phyloP scores from a whole-genome alignment of 2,888 invertebrate species.

The Sesia bembeciformis region DNA sequence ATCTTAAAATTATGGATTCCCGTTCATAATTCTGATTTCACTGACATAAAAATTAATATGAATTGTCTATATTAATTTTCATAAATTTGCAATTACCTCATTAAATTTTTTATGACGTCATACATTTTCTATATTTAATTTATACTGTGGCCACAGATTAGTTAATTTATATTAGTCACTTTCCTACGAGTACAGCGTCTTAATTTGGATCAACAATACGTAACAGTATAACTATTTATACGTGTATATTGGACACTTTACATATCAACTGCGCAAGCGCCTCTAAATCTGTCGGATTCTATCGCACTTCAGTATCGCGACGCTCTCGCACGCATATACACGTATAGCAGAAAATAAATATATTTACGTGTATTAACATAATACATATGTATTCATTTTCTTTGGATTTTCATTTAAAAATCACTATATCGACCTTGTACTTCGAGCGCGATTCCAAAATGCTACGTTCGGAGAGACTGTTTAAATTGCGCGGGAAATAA shows the following conservation, averaged over 20 bases:
- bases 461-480: neutral
- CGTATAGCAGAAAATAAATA: neutral
- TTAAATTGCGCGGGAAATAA: neutral
- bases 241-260: neutral
- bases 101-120: no score
- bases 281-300: conserved; percentile 15
- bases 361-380: neutral
- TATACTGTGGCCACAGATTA: no score
- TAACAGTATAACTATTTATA: neutral
- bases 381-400: neutral
- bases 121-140: no score
- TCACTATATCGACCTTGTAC: neutral
- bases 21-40: no score
- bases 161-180: no score
- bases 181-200: no score
- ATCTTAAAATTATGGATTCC: no score
- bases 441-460: neutral
- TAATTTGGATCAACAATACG: neutral
- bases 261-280: conserved; percentile 8
- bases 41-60: no score
- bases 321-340: conserved; percentile 11
- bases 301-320: conserved; percentile 16
- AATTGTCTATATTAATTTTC: no score
- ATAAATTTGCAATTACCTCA: no score
- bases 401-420: neutral